Evolutionary conservation across 2,888 invertebrate species (phyloP).

Genomic region (Enoplolaimus lenunculus): DNA sequence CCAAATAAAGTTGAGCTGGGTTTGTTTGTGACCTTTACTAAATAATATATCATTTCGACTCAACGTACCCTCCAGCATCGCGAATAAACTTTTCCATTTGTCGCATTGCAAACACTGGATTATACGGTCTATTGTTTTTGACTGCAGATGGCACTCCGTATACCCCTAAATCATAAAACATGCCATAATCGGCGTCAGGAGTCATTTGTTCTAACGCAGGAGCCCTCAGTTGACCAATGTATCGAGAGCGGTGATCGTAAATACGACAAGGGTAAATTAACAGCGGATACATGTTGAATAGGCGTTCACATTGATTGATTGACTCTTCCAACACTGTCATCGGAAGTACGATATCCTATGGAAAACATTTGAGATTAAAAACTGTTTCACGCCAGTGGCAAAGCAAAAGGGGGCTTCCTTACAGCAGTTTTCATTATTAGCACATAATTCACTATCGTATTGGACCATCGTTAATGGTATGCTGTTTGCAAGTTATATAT

Average conservation of each 20-base stretch:
- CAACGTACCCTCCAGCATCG: constrained; percentile 53
- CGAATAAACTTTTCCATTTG: constrained; percentile 57
- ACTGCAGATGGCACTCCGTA: constrained; percentile 57
- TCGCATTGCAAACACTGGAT: constrained; percentile 54
- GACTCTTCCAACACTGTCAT: constrained; percentile 54
- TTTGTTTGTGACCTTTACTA: no score
- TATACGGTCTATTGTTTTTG: constrained; percentile 50
- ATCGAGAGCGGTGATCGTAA: constrained; percentile 51
- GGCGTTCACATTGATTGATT: constrained; percentile 49
- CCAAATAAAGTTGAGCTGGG: no score
- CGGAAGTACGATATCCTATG: constrained; percentile 58
- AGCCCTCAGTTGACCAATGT: constrained; percentile 38
- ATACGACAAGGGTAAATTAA: constrained; percentile 57
- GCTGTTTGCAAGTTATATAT: no score
- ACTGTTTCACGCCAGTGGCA: no score
- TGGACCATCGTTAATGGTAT: no score
- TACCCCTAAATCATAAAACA: constrained; percentile 58
- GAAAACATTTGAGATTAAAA: no score
- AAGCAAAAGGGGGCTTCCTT: no score
- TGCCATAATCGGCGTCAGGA: constrained; percentile 52
- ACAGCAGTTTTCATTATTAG: no score
- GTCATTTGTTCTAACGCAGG: constrained; percentile 51
- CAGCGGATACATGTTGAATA: constrained; percentile 55
- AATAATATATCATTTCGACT: no score
- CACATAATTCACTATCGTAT: no score